Conservation (phyloP, 2,113 vertebrate species). For the Mus pahari region DNA sequence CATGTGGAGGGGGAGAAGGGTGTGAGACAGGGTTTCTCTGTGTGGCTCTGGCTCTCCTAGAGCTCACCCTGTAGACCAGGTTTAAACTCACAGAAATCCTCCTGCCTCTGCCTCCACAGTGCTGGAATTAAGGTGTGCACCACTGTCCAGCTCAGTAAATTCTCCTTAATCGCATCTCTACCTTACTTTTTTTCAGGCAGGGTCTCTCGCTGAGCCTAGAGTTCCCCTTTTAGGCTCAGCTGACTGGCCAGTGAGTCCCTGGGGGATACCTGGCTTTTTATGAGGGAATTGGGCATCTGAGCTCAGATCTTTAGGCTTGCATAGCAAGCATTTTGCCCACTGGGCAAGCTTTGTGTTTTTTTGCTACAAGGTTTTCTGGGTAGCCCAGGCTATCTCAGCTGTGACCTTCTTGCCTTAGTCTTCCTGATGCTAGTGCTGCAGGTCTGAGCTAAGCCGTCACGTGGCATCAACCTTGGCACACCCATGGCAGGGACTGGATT, state of each 20-base stretch:
- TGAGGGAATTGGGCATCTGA: background rate
- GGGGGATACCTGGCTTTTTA: background rate
- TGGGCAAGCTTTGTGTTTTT: background rate
- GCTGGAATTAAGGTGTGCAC: background rate
- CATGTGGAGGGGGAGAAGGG: background rate
- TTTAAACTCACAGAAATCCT: background rate
- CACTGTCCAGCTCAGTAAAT: background rate
- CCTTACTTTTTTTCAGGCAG: background rate
- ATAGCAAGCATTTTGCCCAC: background rate
- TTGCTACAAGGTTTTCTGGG: background rate
- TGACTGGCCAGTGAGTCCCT: background rate
- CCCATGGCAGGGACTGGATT: accelerated
- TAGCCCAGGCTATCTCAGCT: background rate
- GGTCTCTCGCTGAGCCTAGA: background rate
- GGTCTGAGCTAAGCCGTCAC: background rate
- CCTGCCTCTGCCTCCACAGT: background rate
- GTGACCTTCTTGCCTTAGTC: background rate
- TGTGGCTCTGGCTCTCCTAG: background rate
- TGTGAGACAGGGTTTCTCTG: background rate
- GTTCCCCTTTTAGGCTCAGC: too few species aligned
- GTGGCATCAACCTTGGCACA: background rate
- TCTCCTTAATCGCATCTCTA: background rate
- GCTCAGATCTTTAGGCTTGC: background rate
- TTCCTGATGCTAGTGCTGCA: too few species aligned
- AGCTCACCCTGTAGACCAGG: background rate